Evolutionary conservation across 2,113 vertebrate genomes (phyloP).

Genomic region (Petromus typicus): DNA sequence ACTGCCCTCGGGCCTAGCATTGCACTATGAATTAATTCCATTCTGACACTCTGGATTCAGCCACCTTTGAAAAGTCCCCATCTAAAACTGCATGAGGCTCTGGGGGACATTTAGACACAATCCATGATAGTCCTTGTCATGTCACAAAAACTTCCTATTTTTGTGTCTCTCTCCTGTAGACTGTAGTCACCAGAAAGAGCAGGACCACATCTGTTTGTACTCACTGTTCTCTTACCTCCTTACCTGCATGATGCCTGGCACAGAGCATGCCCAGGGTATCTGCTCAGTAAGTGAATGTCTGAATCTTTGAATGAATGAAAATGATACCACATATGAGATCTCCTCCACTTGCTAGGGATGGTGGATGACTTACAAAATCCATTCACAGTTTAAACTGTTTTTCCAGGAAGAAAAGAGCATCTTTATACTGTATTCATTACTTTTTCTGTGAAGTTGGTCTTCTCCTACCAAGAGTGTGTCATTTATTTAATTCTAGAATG

Average conservation of each 20-base stretch:
- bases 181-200: background rate
- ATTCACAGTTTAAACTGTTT: background rate
- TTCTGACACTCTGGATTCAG: no score
- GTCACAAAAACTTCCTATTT: background rate
- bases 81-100: no score
- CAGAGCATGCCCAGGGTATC: background rate
- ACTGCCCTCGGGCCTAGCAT: no score
- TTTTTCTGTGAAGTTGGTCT: background rate
- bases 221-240: background rate
- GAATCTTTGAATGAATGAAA: background rate
- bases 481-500: background rate
- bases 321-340: background rate
- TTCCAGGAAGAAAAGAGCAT: background rate
- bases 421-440: background rate
- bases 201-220: background rate
- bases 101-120: no score
- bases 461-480: background rate
- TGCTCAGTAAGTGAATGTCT: background rate
- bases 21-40: no score
- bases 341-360: background rate
- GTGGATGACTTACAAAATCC: background rate
- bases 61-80: no score
- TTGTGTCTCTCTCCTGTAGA: background rate
- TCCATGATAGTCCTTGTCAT: background rate
- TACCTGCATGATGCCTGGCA: background rate